Evolutionary conservation across 2,888 invertebrate species (phyloP).

Genomic region (Lydus trimaculatus): DNA sequence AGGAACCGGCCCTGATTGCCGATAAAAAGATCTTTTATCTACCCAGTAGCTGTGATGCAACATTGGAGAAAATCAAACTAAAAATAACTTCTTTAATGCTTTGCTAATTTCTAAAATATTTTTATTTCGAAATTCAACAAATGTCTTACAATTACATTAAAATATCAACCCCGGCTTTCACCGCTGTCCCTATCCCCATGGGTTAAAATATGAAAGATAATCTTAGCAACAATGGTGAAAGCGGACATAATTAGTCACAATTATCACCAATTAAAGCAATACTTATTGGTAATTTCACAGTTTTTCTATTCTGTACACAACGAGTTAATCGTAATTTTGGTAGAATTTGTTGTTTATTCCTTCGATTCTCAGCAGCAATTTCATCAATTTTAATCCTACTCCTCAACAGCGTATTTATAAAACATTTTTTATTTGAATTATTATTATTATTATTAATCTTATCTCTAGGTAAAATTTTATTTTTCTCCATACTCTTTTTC

Average conservation of each 20-base stretch:
- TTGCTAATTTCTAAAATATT: no score
- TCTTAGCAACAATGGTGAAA: no score
- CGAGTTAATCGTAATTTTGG: conserved; percentile 53
- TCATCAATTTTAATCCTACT: conserved; percentile 51
- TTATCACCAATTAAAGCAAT: not conserved
- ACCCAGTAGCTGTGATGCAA: no score
- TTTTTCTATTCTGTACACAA: not conserved
- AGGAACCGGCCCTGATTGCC: no score
- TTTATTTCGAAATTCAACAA: no score
- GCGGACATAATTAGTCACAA: not conserved
- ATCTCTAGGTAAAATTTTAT: conserved; percentile 50
- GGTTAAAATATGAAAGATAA: no score
- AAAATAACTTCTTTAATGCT: no score
- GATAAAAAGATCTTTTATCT: no score
- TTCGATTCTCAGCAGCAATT: conserved; percentile 48
- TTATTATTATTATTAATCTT: conserved; percentile 36
- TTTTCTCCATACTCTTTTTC: conserved; percentile 49
- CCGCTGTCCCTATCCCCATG: no score
- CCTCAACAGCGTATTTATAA: conserved; percentile 42
- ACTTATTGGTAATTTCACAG: not conserved
- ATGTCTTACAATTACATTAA: no score
- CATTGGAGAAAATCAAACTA: no score
- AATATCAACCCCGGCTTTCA: no score
- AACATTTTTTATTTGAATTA: conserved; percentile 41
- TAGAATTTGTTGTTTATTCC: conserved; percentile 50